phyloP scores from a whole-genome alignment of 2,888 invertebrate species.

The Pachliopta kotzebuea region DNA sequence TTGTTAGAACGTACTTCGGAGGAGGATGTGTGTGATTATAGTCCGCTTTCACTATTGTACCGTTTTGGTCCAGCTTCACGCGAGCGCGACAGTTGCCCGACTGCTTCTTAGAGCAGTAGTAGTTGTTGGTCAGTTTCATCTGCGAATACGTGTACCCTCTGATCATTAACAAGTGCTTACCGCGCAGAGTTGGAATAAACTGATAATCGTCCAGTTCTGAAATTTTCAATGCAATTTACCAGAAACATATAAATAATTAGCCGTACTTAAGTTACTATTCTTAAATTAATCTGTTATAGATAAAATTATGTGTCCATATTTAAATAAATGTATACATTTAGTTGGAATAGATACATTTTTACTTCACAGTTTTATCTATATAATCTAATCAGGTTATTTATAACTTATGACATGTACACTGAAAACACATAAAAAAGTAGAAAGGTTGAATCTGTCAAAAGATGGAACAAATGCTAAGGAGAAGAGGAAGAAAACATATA shows the following conservation, averaged over 20 bases:
- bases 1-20: slow-evolving; percentile 30
- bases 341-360: too few species aligned
- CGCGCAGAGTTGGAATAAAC: slow-evolving; percentile 41
- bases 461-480: too few species aligned
- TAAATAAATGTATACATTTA: too few species aligned
- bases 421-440: too few species aligned
- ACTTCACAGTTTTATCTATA: too few species aligned
- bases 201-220: slow-evolving; percentile 33
- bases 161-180: slow-evolving; percentile 39
- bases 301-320: too few species aligned
- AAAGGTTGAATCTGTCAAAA: too few species aligned
- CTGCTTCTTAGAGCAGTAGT: slow-evolving; percentile 45
- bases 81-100: slow-evolving; percentile 38
- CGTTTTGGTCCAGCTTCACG: slow-evolving; percentile 36
- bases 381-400: too few species aligned
- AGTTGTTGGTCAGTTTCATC: slow-evolving; percentile 36
- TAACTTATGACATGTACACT: too few species aligned
- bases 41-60: slow-evolving; percentile 33
- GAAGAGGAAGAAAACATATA: too few species aligned
- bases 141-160: slow-evolving; percentile 42
- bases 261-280: neutral
- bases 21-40: slow-evolving; percentile 30
- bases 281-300: too few species aligned
- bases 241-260: neutral
- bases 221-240: slow-evolving; percentile 9